Conservation (phyloP, 2,797 vertebrate species). For the Hoplostethus mediterraneus region DNA sequence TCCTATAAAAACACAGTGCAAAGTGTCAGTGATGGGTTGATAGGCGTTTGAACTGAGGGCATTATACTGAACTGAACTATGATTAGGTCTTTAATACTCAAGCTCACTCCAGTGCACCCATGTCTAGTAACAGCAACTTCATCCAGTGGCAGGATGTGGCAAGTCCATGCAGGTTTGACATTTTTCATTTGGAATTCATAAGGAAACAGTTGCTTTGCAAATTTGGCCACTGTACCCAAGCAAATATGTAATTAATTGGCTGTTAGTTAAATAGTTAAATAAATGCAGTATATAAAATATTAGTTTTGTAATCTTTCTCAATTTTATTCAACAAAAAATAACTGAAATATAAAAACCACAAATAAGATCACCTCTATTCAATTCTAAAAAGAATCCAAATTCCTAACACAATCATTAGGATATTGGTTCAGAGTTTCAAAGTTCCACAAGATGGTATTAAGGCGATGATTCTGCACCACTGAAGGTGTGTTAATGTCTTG, state of each 20-base stretch:
- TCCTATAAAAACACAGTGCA: too few relatives aligned
- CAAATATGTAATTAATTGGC: not conserved
- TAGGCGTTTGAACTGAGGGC: too few relatives aligned
- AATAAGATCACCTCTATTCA: not conserved
- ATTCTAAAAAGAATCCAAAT: conserved; percentile 26
- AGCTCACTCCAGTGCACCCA: not conserved
- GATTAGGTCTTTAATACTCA: not conserved
- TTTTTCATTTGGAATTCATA: not conserved
- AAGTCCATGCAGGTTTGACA: not conserved
- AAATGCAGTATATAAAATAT: not conserved
- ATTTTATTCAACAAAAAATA: conserved; percentile 18
- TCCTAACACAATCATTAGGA: conserved; percentile 9
- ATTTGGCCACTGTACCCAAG: not conserved
- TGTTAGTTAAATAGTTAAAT: not conserved
- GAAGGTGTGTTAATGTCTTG: not conserved
- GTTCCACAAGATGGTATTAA: not conserved
- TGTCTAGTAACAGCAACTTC: not conserved
- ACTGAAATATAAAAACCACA: not conserved
- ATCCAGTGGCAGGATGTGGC: not conserved
- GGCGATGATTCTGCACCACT: conserved; percentile 6
- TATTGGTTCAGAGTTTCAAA: conserved; percentile 11
- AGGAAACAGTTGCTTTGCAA: not conserved
- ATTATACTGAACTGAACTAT: too few relatives aligned
- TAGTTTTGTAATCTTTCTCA: not conserved
- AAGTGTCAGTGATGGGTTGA: too few relatives aligned